Evolutionary conservation across 2,113 vertebrate genomes (phyloP).

Genomic region (Prolemur simus): DNA sequence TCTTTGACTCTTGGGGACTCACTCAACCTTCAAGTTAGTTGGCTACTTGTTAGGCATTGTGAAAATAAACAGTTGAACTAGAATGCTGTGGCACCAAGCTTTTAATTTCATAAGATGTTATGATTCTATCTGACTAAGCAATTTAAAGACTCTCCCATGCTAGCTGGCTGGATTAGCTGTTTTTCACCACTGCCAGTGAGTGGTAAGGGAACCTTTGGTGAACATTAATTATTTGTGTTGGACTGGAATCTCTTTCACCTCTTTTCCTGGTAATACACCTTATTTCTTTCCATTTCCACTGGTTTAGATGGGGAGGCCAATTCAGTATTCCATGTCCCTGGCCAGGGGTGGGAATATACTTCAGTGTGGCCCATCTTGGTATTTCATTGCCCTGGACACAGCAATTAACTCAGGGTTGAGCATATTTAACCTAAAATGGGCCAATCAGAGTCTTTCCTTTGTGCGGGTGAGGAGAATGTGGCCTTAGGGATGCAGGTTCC

Average conservation of each 20-base stretch:
- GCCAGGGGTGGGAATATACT: background rate
- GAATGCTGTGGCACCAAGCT: background rate
- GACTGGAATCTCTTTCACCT: background rate
- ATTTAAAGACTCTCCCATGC: background rate
- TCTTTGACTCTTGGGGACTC: background rate
- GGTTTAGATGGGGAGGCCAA: background rate
- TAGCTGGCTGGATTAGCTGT: background rate
- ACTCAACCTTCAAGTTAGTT: background rate
- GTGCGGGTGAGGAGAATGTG: too few relatives aligned
- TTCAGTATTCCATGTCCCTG: background rate
- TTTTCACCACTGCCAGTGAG: background rate
- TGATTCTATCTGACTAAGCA: background rate
- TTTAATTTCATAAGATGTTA: background rate
- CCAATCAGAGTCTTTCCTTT: background rate
- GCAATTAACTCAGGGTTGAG: background rate
- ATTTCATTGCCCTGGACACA: background rate
- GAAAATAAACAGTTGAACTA: background rate
- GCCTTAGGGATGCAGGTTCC: too few relatives aligned
- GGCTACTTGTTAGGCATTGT: background rate
- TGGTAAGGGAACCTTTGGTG: background rate
- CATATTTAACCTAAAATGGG: background rate
- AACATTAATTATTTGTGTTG: background rate
- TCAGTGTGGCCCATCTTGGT: background rate
- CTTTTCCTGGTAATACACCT: background rate
- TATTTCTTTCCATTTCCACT: background rate